Evolutionary conservation across 2,888 invertebrate genomes (phyloP), one percentile per base, ranked within the genome.

Genomic region (Cremastinae sp.): DNA sequence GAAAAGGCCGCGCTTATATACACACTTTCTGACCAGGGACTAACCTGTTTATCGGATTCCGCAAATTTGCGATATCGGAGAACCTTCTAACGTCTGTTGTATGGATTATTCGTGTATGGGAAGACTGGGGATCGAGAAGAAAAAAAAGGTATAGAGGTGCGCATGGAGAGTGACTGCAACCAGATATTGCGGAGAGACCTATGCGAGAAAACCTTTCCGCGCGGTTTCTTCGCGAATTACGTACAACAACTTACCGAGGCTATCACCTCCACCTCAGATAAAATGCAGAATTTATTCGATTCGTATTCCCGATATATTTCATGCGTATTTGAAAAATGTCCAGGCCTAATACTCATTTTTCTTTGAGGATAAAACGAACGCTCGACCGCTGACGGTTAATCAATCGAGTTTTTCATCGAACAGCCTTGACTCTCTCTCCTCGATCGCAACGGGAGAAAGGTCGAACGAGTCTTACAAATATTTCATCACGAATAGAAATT

Each of bases 61-160:
- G 79, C 71, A 76, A 82, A 80, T 80, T 80, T 79, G 75, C 82
- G 79, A 80, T 81, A 80, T 75, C 72, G 61, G 64, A 55, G 55
- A 45, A n/a, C 28, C 43, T 43, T 18, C 20, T n/a, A 37, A 12
- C 43, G 18, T 12, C 7, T n/a, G 10, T 12, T 62, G 8, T 20
- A 18, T 28, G 28, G 28, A 28, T 28, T 28, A 28, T 28, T 28
- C 28, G 28, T 47, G 47, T 14, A 16, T 18, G 47, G 37, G 47
- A 59, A 28, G 2, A 2, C 12, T 7, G 4, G 14, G 43, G n/a
- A n/a, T n/a, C 28, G 28, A 43, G n/a, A n/a, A 43, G 4, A 43
- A 43, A 43, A 14, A 43, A 43, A 43, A 43, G n/a, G n/a, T n/a
- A n/a, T n/a, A n/a, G n/a, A n/a, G n/a, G n/a, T n/a, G n/a, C n/a